Conservation (phyloP, 2,888 invertebrate species). For the Amiota mariae region DNA sequence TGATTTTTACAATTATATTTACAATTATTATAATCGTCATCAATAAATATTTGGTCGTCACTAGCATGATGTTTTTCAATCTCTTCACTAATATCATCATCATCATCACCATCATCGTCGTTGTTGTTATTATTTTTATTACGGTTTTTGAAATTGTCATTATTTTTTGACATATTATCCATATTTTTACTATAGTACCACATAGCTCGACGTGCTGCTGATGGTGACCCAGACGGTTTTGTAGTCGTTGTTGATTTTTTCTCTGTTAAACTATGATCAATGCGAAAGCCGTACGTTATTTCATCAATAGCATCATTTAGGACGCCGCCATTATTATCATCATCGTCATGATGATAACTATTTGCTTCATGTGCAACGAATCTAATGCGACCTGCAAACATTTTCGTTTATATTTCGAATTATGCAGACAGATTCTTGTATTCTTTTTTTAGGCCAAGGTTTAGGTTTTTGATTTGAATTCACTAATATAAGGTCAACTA, state of each 20-base stretch:
- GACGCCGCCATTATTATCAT: neutral
- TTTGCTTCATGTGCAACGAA: constrained; percentile 53
- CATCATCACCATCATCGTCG: constrained; percentile 41
- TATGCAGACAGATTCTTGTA: constrained; percentile 61
- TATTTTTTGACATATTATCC: neutral
- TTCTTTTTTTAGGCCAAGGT: constrained; percentile 30
- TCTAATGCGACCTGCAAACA: constrained; percentile 71
- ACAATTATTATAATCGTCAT: constrained; percentile 65
- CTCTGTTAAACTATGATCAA: constrained; percentile 16
- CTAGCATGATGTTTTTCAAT: constrained; percentile 44
- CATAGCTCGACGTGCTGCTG: neutral
- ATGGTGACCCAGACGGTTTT: neutral
- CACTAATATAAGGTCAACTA: neutral
- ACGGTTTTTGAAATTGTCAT: constrained; percentile 8
- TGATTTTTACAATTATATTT: constrained; percentile 69
- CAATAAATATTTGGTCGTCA: constrained; percentile 53
- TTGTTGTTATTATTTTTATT: constrained; percentile 49
- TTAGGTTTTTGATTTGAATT: constrained; percentile 38
- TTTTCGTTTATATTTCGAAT: constrained; percentile 64
- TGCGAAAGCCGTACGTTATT: constrained; percentile 1
- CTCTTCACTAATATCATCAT: constrained; percentile 50
- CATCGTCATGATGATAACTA: constrained; percentile 12
- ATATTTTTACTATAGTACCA: constrained; percentile 16
- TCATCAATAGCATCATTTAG: neutral
- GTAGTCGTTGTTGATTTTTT: neutral